A percentile compares a stretch with the other conserved stretches of the same genome.
Conservation (phyloP, 2,113 vertebrate genomes). For the Zapus hudsonius region DNA sequence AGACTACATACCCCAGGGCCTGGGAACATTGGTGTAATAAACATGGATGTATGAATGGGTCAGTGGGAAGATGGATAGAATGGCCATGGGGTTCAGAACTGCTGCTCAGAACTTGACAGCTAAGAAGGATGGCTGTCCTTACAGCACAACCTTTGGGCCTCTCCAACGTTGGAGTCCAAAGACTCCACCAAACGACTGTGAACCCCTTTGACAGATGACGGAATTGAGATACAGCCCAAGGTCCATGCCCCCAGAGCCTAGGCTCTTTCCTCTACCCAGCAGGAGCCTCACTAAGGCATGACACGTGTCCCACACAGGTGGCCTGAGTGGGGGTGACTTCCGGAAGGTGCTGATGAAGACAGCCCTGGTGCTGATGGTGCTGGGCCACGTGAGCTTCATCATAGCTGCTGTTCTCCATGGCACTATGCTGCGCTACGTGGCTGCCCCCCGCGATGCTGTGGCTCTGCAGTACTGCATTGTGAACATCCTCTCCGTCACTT, state of each 20-base stretch:
- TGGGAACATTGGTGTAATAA: not conserved
- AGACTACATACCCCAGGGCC: not conserved
- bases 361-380: constrained; percentile 91
- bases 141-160: not conserved
- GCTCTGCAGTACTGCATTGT: constrained; percentile 89
- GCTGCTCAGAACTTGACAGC: not conserved
- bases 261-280: not conserved
- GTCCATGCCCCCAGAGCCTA: not conserved
- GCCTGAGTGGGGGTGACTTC: constrained; percentile 76
- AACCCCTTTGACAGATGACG: not conserved
- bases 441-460: constrained; percentile 77
- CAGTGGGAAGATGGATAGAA: not conserved
- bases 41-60: not conserved
- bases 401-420: constrained; percentile 90
- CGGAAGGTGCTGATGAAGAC: constrained; percentile 92
- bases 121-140: not conserved
- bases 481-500: constrained; percentile 86
- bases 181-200: not conserved
- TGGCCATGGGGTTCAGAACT: not conserved
- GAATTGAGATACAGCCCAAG: not conserved
- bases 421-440: constrained; percentile 90
- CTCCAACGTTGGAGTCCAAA: not conserved
- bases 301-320: constrained; percentile 68
- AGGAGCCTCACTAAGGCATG: not conserved
- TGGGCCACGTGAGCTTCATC: constrained; percentile 94